Evolutionary conservation across 1,140 invertebrate genomes (phyloP).

Genomic region (Drosophila ironensis): DNA sequence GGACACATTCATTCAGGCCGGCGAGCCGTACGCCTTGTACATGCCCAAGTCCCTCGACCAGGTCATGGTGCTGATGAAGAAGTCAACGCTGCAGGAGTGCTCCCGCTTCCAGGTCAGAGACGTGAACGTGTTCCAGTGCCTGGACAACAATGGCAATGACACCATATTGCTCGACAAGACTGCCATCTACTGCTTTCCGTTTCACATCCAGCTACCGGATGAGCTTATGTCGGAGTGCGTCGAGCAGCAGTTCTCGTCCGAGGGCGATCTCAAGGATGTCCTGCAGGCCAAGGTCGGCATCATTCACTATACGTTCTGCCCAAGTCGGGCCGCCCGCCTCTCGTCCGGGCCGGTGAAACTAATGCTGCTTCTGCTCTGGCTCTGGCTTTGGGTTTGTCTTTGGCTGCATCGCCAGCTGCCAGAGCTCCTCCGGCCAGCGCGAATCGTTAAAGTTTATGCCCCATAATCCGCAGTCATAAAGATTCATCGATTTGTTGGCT

Average conservation of each 20-base stretch:
- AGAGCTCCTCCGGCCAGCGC: conserved; percentile 17
- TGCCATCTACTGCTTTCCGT: conserved; percentile 58
- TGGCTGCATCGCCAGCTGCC: conserved; percentile 3
- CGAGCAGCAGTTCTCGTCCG: background rate
- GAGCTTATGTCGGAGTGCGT: conserved; percentile 50
- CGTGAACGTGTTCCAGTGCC: conserved; percentile 18
- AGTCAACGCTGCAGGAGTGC: conserved; percentile 32
- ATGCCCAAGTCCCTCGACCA: conserved; percentile 19
- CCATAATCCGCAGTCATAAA: conserved; percentile 45
- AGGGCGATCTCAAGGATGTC: background rate
- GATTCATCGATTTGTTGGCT: conserved; percentile 48
- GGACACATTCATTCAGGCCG: conserved; percentile 36
- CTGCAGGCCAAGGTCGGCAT: conserved; percentile 11
- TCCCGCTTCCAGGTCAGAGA: conserved; percentile 11
- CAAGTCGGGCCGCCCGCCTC: background rate
- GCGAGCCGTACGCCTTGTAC: conserved; percentile 40
- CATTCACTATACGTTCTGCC: conserved; percentile 43
- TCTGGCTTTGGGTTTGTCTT: background rate
- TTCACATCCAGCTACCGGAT: conserved; percentile 60
- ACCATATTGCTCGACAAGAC: conserved; percentile 13
- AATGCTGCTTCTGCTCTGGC: background rate
- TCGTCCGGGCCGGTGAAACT: no score
- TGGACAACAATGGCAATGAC: background rate
- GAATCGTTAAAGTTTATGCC: conserved; percentile 63
- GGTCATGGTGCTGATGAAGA: conserved; percentile 40